These are phyloP conservation scores for Harpagoxenus sublaevis DNA, from an alignment of 2,888 invertebrate species.

Conservation along the genomic window DNA sequence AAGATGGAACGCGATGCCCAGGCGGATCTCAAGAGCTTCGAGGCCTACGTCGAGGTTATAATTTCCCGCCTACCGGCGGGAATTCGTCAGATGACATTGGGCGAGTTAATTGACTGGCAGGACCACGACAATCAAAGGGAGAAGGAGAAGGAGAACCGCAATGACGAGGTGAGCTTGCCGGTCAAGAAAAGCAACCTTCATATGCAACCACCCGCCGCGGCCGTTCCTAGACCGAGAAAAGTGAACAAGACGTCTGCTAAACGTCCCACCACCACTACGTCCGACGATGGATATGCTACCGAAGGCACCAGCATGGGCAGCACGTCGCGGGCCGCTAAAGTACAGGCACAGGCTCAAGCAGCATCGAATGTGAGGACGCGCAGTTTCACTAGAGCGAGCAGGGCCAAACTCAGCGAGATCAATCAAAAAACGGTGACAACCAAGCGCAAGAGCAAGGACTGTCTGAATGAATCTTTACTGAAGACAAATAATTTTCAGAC, in stretches of 20 bases:
- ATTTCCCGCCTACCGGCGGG: conserved; percentile 73
- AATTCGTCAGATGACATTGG: conserved; percentile 76
- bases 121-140: conserved; percentile 62
- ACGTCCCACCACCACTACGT: conserved; percentile 76
- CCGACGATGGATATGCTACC: conserved; percentile 83
- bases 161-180: conserved; percentile 58
- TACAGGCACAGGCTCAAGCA: not conserved
- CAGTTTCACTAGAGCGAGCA: conserved; percentile 72
- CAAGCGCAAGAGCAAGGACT: conserved; percentile 13
- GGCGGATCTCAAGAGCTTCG: conserved; percentile 67
- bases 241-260: conserved; percentile 63
- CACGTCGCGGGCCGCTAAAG: conserved; percentile 62
- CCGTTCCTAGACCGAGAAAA: conserved; percentile 36
- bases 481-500: conserved; percentile 75
- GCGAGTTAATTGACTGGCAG: conserved; percentile 66
- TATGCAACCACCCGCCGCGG: not conserved
- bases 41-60: conserved; percentile 69
- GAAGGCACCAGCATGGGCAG: conserved; percentile 67
- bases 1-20: conserved; percentile 76
- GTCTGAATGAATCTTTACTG: conserved; percentile 37
- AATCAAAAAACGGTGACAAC: conserved; percentile 40
- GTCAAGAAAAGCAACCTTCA: conserved; percentile 17
- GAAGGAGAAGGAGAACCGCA: conserved; percentile 32
- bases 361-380: conserved; percentile 53
- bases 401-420: conserved; percentile 59